These are phyloP conservation scores for Triplophysa yarkandensis DNA, from an alignment of 2,797 vertebrate species.

Conservation along the genomic window DNA sequence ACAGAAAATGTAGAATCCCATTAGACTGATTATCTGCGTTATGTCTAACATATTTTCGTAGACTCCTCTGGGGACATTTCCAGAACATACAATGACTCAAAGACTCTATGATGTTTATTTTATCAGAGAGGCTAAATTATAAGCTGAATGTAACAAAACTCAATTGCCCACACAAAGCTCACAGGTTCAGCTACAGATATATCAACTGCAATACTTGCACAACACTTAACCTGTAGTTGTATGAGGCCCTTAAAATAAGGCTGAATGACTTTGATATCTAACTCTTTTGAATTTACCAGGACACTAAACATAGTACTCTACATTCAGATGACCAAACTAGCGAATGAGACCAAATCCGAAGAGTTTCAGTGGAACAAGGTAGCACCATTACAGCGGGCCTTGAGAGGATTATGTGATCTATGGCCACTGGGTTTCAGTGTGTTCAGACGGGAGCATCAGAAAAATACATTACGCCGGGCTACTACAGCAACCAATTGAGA, in stretches of 20 bases:
- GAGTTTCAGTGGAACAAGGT: conserved; percentile 66
- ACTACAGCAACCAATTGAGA: conserved; percentile 49
- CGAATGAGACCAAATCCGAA: conserved; percentile 53
- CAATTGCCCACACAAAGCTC: conserved; percentile 58
- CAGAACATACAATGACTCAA: conserved; percentile 18
- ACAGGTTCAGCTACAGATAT: conserved; percentile 29
- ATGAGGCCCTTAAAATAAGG: background rate
- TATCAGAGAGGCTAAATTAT: conserved; percentile 15
- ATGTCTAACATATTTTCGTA: background rate
- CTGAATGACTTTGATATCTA: background rate
- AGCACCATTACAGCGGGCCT: conserved; percentile 61
- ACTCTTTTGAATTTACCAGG: conserved; percentile 43
- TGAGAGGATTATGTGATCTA: conserved; percentile 62
- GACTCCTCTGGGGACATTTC: conserved; percentile 11
- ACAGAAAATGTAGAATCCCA: background rate
- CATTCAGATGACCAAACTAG: conserved; percentile 53
- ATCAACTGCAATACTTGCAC: background rate
- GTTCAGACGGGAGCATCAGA: conserved; percentile 40
- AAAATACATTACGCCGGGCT: conserved; percentile 42
- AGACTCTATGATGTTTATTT: conserved; percentile 19
- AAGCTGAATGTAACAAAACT: conserved; percentile 13
- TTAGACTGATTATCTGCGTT: conserved; percentile 11
- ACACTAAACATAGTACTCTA: conserved; percentile 62
- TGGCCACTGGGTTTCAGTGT: conserved; percentile 50
- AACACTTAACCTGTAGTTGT: conserved; percentile 20